Conservation (phyloP, 2,888 invertebrate genomes). For the Schrankia costaestrigalis region DNA sequence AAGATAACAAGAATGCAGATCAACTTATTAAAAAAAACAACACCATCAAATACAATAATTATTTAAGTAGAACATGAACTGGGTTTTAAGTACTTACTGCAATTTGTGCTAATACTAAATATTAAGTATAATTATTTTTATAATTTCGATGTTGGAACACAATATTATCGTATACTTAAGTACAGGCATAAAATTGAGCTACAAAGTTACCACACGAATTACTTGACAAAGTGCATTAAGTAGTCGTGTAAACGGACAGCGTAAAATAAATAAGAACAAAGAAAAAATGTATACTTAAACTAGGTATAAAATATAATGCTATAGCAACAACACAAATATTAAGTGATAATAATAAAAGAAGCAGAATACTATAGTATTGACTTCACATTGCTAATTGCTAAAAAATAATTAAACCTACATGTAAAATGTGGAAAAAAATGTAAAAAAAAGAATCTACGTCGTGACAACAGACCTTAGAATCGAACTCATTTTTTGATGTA, state of each 20-base stretch:
- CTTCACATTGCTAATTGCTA: conserved; percentile 70
- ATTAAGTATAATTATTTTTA: conserved; percentile 11
- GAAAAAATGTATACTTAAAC: conserved; percentile 22
- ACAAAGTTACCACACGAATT: conserved; percentile 59
- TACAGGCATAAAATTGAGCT: conserved; percentile 70
- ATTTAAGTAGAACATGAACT: conserved; percentile 23
- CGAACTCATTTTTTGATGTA: too few species aligned
- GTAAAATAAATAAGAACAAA: conserved; percentile 37
- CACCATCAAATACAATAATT: conserved; percentile 20
- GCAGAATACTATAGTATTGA: conserved; percentile 44
- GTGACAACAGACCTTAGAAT: too few species aligned
- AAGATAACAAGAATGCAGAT: too few species aligned
- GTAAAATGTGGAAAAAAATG: conserved; percentile 10
- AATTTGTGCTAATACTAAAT: conserved; percentile 12
- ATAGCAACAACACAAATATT: conserved; percentile 58
- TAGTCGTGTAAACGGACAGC: conserved; percentile 51
- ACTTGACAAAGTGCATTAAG: conserved; percentile 55
- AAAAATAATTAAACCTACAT: conserved; percentile 16
- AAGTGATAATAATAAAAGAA: conserved; percentile 38
- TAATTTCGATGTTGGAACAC: conserved; percentile 59
- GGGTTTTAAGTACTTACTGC: conserved; percentile 23
- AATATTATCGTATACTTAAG: conserved; percentile 54
- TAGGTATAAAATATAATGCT: conserved; percentile 47
- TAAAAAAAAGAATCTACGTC: too few species aligned
- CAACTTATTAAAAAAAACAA: conserved; percentile 10